These are phyloP conservation scores for Dorcus hopei DNA, from an alignment of 2,888 invertebrate species.

Conservation along the genomic window DNA sequence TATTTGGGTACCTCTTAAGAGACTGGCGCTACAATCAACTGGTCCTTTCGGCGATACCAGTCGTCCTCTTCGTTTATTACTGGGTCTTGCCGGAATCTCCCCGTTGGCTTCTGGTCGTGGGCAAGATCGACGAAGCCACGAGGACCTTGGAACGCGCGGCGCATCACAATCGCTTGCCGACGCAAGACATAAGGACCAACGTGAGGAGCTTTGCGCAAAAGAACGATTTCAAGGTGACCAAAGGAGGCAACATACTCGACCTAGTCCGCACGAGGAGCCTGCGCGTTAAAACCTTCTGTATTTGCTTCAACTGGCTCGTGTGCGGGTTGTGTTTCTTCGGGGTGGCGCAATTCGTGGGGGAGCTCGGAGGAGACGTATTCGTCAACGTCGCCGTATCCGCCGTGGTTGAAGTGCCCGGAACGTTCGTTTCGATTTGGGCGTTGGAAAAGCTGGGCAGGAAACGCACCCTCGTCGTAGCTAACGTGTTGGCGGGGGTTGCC, in stretches of 20 bases:
- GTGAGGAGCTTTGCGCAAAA: constrained; percentile 31
- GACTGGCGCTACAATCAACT: constrained; percentile 59
- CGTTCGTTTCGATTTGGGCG: constrained; percentile 57
- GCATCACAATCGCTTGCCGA: constrained; percentile 46
- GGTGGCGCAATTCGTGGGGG: constrained; percentile 77
- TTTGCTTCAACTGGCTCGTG: constrained; percentile 78
- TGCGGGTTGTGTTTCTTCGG: constrained; percentile 87
- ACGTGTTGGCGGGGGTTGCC: constrained; percentile 63
- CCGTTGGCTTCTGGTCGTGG: constrained; percentile 71
- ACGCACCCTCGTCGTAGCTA: constrained; percentile 62
- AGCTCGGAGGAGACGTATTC: constrained; percentile 78
- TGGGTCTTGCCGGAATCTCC: constrained; percentile 78
- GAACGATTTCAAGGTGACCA: constrained; percentile 11
- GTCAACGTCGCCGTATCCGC: constrained; percentile 81
- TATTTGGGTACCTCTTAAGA: constrained; percentile 54
- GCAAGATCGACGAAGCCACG: constrained; percentile 60
- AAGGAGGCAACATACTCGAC: constrained; percentile 53
- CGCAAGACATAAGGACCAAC: constrained; percentile 36
- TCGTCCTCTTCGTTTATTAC: constrained; percentile 60
- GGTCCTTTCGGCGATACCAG: constrained; percentile 56
- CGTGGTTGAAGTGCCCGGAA: constrained; percentile 61
- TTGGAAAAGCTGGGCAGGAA: constrained; percentile 67
- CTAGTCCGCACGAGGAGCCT: constrained; percentile 68
- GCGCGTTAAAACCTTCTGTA: constrained; percentile 67
- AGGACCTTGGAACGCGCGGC: constrained; percentile 64